Evolutionary conservation across 2,797 vertebrate species (phyloP), one percentile per base, ranked within the genome.

Genomic region (Oophaga sylvatica): DNA sequence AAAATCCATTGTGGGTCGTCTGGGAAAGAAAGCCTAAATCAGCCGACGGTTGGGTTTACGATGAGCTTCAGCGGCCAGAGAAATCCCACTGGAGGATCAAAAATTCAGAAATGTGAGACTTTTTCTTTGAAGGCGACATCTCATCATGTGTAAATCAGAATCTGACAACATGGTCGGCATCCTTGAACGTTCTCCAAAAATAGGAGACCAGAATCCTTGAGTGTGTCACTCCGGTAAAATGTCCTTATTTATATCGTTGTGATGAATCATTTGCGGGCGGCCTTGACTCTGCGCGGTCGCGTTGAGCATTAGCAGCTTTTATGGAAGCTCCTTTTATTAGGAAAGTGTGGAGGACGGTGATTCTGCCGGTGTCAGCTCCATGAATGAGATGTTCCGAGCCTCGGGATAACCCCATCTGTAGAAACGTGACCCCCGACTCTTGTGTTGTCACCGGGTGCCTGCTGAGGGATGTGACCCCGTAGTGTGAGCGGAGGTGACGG

Each of bases 161-260:
- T 77, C 12, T 77, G 59, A 75, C 35, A 63, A 35, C 15, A 13
- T 1, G 1, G 48, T 48, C 7, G 57, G 57, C 60, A 84, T 48
- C 83, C 83, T 76, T 84, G 71, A 84, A 57, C 68, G 20, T 29
- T 57, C 48, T 59, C 26, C 48, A 31, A 29, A 59, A 48, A 53
- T 53, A 45, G 13, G 19, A 9, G 13, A 56, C 2, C 35, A 20
- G 26, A 29, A 77, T 84, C 83, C 83, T 77, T 84, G 83, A 65
- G 7, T 5, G 11, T 45, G 70, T 26, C 83, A 62, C 57, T 10
- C 71, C 60, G 59, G 73, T n/a, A 53, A 31, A n/a, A 29, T 53
- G 6, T 45, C 62, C 8, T 76, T 26, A 77, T 84, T 76, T 53
- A 76, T 19, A 53, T 62, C 71, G 15, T 48, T 63, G n/a, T 26